These are phyloP conservation scores for Stomorhina lunata DNA, from an alignment of 2,888 invertebrate species.

Conservation along the genomic window DNA sequence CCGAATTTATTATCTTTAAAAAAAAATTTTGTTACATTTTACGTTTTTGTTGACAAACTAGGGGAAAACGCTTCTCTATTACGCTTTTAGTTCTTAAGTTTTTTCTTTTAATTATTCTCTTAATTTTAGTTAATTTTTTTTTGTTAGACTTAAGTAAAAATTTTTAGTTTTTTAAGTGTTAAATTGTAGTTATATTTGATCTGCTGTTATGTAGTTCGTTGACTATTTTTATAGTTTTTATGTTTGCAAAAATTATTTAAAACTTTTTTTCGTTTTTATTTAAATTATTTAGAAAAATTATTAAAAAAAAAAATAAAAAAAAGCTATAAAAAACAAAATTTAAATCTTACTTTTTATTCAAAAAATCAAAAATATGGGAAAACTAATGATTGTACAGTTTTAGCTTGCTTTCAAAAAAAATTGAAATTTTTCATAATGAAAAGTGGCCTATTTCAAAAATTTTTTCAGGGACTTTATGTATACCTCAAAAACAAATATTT, in stretches of 20 bases:
- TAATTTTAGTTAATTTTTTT: constrained; percentile 54
- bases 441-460: too few species aligned
- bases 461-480: too few species aligned
- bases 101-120: constrained; percentile 37
- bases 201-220: constrained; percentile 75
- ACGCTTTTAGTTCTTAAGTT: constrained; percentile 77
- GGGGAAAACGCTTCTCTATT: constrained; percentile 77
- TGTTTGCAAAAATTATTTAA: constrained; percentile 30
- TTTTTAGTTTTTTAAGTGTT: constrained; percentile 55
- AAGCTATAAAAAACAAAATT: too few species aligned
- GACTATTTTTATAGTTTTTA: constrained; percentile 34
- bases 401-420: too few species aligned
- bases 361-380: too few species aligned
- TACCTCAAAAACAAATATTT: too few species aligned
- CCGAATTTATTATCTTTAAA: constrained; percentile 32
- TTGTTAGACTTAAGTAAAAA: background rate
- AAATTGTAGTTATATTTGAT: constrained; percentile 68
- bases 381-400: too few species aligned
- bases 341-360: too few species aligned
- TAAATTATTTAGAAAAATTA: background rate
- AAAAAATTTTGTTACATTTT: constrained; percentile 32
- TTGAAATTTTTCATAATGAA: too few species aligned
- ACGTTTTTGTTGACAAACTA: constrained; percentile 74
- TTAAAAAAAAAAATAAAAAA: background rate
- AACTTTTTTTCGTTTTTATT: background rate